Conservation (phyloP, 2,113 vertebrate genomes). For the Lipotes vexillifer region DNA sequence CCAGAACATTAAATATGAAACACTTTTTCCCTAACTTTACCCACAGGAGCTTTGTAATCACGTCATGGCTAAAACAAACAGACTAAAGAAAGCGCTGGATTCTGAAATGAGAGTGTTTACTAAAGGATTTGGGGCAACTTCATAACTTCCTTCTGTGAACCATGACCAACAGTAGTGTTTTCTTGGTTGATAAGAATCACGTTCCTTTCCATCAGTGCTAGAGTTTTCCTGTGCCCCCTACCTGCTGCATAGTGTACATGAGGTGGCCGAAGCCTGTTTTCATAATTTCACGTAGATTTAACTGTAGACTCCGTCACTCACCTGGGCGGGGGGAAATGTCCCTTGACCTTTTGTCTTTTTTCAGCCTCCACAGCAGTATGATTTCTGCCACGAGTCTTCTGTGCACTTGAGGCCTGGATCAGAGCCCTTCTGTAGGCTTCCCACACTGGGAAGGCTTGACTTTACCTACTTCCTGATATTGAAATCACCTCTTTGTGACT, state of each 20-base stretch:
- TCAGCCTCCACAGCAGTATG: neutral
- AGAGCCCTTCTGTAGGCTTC: fast-evolving
- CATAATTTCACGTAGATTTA: neutral
- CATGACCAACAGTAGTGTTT: neutral
- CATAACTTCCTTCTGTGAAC: neutral
- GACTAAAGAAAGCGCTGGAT: neutral
- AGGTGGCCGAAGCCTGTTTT: neutral
- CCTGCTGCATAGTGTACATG: neutral
- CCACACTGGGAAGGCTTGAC: neutral
- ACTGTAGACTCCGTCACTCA: neutral
- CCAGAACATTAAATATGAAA: neutral
- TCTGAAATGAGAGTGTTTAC: neutral
- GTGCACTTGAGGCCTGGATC: neutral
- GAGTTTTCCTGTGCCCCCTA: neutral
- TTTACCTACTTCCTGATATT: fast-evolving
- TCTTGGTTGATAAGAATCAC: neutral
- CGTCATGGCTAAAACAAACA: neutral
- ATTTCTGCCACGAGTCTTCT: neutral
- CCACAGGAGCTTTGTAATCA: neutral
- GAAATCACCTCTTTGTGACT: neutral
- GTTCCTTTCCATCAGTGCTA: neutral
- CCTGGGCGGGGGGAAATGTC: neutral
- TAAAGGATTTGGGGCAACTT: neutral
- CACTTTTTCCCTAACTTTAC: neutral
- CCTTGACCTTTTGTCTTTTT: neutral